A percentile compares a stretch with the other conserved stretches of the same genome.
Evolutionary conservation across 2,797 vertebrate species (phyloP).

Genomic region (Muraenolepis orangiensis): DNA sequence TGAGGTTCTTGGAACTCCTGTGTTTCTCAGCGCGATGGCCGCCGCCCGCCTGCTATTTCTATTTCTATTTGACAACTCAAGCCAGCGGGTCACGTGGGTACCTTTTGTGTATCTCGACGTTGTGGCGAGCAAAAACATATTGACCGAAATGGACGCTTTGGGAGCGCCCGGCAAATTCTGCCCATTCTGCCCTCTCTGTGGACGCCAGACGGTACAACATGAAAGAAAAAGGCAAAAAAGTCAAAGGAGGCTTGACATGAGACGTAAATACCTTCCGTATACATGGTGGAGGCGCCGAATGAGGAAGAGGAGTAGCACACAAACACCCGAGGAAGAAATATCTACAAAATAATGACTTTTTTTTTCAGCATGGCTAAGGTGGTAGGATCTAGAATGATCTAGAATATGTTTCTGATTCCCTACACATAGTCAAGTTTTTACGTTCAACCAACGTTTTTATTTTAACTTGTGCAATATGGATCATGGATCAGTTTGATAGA

Average conservation of each 20-base stretch:
- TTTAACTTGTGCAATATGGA: background rate
- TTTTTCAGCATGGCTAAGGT: background rate
- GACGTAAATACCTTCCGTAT: background rate
- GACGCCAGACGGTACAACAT: constrained; percentile 55
- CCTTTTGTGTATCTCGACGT: constrained; percentile 74
- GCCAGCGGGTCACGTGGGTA: constrained; percentile 70
- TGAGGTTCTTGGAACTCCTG: constrained; percentile 65
- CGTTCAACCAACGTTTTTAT: too few species aligned
- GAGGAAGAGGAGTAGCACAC: background rate
- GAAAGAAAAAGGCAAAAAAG: constrained; percentile 15
- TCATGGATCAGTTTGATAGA: background rate
- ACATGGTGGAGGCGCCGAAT: background rate
- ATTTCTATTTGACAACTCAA: constrained; percentile 84
- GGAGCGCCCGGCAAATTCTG: constrained; percentile 69
- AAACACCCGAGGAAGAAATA: background rate
- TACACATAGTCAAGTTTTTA: background rate
- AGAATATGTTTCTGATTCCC: background rate
- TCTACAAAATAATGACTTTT: background rate
- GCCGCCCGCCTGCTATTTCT: constrained; percentile 77
- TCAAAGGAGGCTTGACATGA: constrained; percentile 45
- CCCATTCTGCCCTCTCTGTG: constrained; percentile 71
- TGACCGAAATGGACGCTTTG: constrained; percentile 67
- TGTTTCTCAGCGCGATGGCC: constrained; percentile 61
- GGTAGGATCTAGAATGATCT: background rate
- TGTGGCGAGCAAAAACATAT: constrained; percentile 72